These are phyloP conservation scores for Lasioglossum oenotherae DNA, from an alignment of 2,888 invertebrate genomes.

Conservation along the genomic window DNA sequence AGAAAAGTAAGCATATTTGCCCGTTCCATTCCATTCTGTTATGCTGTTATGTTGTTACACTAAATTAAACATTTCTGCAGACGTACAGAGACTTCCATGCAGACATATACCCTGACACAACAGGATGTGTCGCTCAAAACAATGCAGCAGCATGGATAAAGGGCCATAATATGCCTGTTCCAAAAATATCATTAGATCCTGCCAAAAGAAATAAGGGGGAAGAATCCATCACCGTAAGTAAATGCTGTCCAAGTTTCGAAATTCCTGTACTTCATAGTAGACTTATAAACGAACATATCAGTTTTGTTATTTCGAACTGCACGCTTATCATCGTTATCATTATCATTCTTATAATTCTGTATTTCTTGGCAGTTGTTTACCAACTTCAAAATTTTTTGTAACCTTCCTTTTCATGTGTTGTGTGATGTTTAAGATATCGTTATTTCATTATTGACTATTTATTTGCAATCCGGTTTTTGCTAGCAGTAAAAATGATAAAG, in stretches of 20 bases:
- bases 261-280: conserved; percentile 18
- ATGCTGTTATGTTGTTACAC: neutral
- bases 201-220: conserved; percentile 88
- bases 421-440: conserved; percentile 31
- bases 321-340: conserved; percentile 60
- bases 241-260: neutral
- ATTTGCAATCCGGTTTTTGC: conserved; percentile 17
- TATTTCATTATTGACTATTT: conserved; percentile 15
- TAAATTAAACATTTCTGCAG: conserved; percentile 83
- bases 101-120: conserved; percentile 96
- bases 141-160: conserved; percentile 93
- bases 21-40: neutral
- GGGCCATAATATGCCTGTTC: conserved; percentile 90
- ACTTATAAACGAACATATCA: conserved; percentile 7
- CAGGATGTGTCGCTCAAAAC: conserved; percentile 91
- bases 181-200: conserved; percentile 94
- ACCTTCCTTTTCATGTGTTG: conserved; percentile 15
- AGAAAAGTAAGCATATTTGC: conserved; percentile 88
- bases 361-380: conserved; percentile 25
- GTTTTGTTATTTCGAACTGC: conserved; percentile 45
- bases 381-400: conserved; percentile 13
- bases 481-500: conserved; percentile 2
- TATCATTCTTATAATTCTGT: conserved; percentile 52
- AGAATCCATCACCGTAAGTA: conserved; percentile 87
- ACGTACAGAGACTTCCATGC: conserved; percentile 97